Evolutionary conservation across 2,113 vertebrate species (phyloP).

Genomic region (Brachyhypopomus gauderio): DNA sequence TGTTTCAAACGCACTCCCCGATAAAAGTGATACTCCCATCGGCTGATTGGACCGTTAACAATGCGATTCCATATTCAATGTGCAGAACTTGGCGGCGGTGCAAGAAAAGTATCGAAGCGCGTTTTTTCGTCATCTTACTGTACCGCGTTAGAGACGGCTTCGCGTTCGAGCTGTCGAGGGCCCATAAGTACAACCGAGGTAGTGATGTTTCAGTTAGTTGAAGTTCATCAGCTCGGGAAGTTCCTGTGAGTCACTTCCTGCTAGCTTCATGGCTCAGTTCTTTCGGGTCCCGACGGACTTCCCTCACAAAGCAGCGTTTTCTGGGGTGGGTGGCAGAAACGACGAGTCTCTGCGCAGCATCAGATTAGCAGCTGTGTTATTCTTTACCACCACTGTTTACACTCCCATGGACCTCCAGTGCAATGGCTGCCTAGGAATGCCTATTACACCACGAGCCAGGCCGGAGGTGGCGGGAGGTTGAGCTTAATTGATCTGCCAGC

Average conservation of each 20-base stretch:
- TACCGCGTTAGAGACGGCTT: background rate
- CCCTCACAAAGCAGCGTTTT: conserved; percentile 67
- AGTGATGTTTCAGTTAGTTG: conserved; percentile 26
- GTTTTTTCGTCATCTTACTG: background rate
- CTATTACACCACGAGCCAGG: conserved; percentile 58
- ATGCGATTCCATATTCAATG: background rate
- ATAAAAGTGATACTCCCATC: background rate
- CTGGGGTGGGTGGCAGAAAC: conserved; percentile 77
- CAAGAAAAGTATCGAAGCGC: too few species aligned
- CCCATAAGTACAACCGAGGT: background rate
- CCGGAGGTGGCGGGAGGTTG: conserved; percentile 60
- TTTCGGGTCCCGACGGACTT: conserved; percentile 62
- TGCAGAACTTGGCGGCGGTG: too few species aligned
- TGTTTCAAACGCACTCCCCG: background rate
- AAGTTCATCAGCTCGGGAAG: conserved; percentile 46
- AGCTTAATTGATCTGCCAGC: conserved; percentile 98
- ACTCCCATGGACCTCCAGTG: conserved; percentile 78
- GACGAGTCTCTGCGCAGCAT: conserved; percentile 87
- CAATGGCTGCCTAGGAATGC: conserved; percentile 68
- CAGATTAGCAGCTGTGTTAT: conserved; percentile 94
- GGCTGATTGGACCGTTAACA: conserved; percentile 3
- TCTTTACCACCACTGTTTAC: conserved; percentile 79
- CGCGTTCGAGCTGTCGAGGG: conserved; percentile 7
- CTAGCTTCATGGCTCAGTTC: conserved; percentile 63
- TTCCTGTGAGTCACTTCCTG: conserved; percentile 49